phyloP scores from a whole-genome alignment of 2,888 invertebrate species.

The Lasioglossum morio region DNA sequence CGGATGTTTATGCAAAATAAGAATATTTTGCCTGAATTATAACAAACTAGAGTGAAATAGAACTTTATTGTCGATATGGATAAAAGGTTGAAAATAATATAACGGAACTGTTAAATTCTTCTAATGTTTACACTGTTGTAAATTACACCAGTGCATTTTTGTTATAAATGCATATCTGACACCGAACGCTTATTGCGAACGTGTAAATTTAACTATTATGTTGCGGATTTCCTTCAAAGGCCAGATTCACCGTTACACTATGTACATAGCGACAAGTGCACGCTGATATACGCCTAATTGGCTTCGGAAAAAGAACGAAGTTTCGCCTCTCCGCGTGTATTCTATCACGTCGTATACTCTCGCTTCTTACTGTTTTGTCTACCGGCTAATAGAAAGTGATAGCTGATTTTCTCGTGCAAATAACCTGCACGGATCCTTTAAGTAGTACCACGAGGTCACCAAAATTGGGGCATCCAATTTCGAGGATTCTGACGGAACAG shows the following conservation, averaged over 20 bases:
- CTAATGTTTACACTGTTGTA: no score
- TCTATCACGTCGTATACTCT: not conserved
- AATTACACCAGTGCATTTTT: no score
- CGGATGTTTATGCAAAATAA: no score
- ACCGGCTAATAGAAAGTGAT: not conserved
- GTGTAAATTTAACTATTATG: not conserved
- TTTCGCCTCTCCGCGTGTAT: not conserved
- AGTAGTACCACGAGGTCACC: not conserved
- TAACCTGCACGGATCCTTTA: not conserved
- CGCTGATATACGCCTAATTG: not conserved
- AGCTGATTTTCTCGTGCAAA: not conserved
- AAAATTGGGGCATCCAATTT: slow-evolving; percentile 9
- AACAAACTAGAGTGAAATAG: no score
- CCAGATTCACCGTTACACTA: not conserved
- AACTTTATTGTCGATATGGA: no score
- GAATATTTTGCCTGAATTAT: no score
- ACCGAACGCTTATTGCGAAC: no score
- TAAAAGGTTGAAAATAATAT: no score
- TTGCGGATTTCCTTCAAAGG: not conserved
- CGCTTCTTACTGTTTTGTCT: not conserved
- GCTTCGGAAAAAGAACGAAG: not conserved
- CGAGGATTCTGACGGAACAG: not conserved
- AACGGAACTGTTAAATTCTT: no score
- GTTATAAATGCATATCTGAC: no score
- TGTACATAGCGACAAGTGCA: not conserved